Evolutionary conservation across 2,888 invertebrate species (phyloP), one percentile per base, ranked within the genome.

Genomic region (Penaeus monodon): DNA sequence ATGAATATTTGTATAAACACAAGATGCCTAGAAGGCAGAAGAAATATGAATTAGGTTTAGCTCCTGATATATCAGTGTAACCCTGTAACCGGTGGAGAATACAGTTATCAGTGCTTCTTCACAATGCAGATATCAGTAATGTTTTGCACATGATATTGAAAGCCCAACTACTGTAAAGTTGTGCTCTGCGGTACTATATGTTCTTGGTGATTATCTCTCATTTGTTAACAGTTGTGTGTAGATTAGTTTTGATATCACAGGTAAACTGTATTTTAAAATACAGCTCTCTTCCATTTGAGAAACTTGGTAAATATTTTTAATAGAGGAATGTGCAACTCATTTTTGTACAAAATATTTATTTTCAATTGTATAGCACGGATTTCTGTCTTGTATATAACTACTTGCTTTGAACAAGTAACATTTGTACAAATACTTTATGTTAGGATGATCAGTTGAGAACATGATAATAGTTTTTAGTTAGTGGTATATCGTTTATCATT

Each of bases 261-360:
- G 85, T 76, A 81, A 57, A 85, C 74, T 85, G 85, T 85, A 85
- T 85, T 85, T 85, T 80, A 29, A 57, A 85, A 85, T 85, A 81
- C 85, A 81, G 85, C 76, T 85, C 57, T 85, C 85, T 85, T 85
- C 85, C 85, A 85, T 85, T 80, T 85, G 80, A 85, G 80, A 85
- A 81, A 85, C 80, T 81, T 85, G 64, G 66, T 85, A 81, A 81
- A 81, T 81, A 81, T 85, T 81, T 79, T 81, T 85, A 49, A 77
- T 77, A 77, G 65, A 85, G 64, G 76, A 81, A 38, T 81, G 74
- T 81, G 65, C 81, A 81, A 74, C 70, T 85, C 85, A 74, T 85
- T 85, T 80, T 85, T 85, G 78, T 80, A 81, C 80, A 80, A 85
- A 81, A 81, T 85, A 85, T 85, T 85, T 85, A 85, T 85, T 85